phyloP scores from a whole-genome alignment of 2,888 invertebrate genomes.

The Atrina japonica region DNA sequence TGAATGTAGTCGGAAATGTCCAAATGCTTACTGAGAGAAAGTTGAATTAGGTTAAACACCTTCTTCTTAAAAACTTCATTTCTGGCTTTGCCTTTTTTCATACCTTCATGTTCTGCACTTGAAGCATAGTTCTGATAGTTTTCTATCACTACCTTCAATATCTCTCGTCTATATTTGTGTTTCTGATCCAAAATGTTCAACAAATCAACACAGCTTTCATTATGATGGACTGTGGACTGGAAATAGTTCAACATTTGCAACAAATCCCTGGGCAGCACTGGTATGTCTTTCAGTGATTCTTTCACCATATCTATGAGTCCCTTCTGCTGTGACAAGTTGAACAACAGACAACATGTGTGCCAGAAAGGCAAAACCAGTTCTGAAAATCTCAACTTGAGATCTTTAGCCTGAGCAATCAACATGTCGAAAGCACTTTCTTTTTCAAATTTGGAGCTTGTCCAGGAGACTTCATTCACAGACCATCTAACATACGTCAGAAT shows the following conservation, averaged over 20 bases:
- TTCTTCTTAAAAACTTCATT: slow-evolving; percentile 22
- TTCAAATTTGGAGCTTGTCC: slow-evolving; percentile 1
- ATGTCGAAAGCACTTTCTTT: slow-evolving; percentile 14
- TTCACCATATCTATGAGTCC: slow-evolving; percentile 20
- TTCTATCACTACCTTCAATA: slow-evolving; percentile 14
- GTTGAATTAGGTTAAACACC: slow-evolving; percentile 15
- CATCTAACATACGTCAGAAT: slow-evolving; percentile 24
- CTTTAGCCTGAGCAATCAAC: slow-evolving; percentile 4
- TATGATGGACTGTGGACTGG: slow-evolving; percentile 13
- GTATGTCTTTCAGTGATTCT: slow-evolving; percentile 6
- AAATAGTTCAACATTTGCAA: slow-evolving; percentile 32
- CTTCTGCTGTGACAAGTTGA: slow-evolving; percentile 17
- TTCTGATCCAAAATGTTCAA: slow-evolving; percentile 15
- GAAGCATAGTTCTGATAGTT: slow-evolving; percentile 27
- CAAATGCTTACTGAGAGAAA: background rate
- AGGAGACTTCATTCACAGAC: slow-evolving; percentile 3
- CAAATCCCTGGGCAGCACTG: slow-evolving; percentile 14
- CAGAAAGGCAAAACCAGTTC: slow-evolving; percentile 23
- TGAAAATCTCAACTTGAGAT: slow-evolving; percentile 25
- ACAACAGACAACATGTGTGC: slow-evolving; percentile 25
- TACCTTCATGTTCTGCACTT: slow-evolving; percentile 21
- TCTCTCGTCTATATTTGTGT: slow-evolving; percentile 15
- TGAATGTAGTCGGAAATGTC: too few relatives aligned
- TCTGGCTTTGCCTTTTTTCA: background rate
- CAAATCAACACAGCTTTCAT: slow-evolving; percentile 23